Evolutionary conservation across 2,113 vertebrate genomes (phyloP).

Genomic region (Rhinopithecus roxellana): DNA sequence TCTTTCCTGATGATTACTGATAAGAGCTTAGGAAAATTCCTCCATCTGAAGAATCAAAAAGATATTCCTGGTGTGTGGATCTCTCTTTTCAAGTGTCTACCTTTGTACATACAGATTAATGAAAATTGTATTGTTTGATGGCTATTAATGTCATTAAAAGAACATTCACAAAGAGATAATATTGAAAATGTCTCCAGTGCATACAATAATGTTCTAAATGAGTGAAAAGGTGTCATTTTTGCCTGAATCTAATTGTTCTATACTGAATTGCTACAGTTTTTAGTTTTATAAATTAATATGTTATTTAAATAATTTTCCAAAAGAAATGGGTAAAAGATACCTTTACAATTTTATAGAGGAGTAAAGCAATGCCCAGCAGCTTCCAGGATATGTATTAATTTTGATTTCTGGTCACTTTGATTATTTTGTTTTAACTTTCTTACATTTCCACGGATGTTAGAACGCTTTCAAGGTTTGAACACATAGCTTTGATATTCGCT

Average conservation of each 20-base stretch:
- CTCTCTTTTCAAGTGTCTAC: background rate
- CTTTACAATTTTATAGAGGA: background rate
- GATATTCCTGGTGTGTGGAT: background rate
- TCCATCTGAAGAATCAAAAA: background rate
- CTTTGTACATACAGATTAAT: background rate
- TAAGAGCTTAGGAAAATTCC: background rate
- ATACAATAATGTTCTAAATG: background rate
- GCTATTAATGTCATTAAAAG: background rate
- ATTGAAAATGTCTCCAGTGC: background rate
- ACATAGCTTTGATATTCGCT: background rate
- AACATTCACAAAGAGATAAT: background rate
- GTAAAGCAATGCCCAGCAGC: background rate
- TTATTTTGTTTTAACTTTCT: background rate
- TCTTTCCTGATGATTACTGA: background rate
- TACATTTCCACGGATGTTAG: background rate
- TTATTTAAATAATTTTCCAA: background rate
- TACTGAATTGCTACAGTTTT: background rate
- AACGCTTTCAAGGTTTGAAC: background rate
- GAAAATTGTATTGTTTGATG: background rate
- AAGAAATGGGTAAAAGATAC: background rate
- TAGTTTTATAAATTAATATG: background rate
- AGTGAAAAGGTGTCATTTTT: background rate
- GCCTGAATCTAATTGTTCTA: background rate
- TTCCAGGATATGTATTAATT: background rate
- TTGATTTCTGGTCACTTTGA: background rate